Evolutionary conservation across 2,797 vertebrate species (phyloP).

Genomic region (Chelonia mydas): DNA sequence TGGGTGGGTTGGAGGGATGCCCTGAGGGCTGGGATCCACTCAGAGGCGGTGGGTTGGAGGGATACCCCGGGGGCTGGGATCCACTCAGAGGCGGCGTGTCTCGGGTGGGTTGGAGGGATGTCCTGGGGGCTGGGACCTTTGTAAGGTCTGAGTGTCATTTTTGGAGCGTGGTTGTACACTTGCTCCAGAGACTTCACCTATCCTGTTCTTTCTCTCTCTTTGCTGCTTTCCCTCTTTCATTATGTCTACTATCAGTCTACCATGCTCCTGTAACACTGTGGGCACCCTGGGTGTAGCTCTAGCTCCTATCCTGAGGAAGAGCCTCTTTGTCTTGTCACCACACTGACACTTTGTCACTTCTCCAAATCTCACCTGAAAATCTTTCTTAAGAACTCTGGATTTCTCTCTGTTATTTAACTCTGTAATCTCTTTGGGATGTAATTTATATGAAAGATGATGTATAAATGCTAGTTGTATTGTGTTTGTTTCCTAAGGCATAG

Average conservation of each 20-base stretch:
- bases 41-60: neutral
- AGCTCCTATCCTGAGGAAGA: neutral
- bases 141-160: too few species aligned
- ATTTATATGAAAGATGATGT: neutral
- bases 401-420: neutral
- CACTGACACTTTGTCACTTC: neutral
- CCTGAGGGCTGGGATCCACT: too few species aligned
- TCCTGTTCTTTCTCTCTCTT: neutral
- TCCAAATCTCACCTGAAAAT: neutral
- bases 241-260: neutral
- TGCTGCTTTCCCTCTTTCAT: neutral
- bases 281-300: too few species aligned
- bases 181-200: neutral
- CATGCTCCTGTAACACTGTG: neutral
- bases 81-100: too few species aligned
- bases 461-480: neutral
- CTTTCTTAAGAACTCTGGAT: neutral
- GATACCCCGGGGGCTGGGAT: too few species aligned
- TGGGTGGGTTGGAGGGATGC: too few species aligned
- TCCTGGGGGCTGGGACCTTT: too few species aligned
- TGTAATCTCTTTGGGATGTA: neutral
- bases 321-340: too few species aligned
- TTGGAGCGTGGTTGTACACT: neutral
- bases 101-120: too few species aligned
- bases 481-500: neutral